phyloP scores from a whole-genome alignment of 2,113 vertebrate genomes.

The Antidorcas marsupialis region DNA sequence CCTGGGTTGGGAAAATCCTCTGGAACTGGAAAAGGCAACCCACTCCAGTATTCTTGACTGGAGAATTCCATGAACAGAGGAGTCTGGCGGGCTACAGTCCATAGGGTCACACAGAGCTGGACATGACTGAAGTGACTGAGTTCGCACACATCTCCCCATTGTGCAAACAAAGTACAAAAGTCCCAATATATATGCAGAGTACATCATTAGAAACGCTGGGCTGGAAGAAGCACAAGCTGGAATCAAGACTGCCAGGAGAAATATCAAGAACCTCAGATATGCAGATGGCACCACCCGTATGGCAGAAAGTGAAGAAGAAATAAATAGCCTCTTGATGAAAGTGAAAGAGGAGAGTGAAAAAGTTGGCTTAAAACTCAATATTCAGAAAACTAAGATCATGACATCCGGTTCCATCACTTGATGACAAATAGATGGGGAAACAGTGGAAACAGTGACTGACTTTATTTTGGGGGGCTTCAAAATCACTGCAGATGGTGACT shows the following conservation, averaged over 20 bases:
- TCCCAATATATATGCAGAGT: not conserved
- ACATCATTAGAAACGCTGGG: not conserved
- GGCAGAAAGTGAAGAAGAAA: not conserved
- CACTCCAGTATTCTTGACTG: not conserved
- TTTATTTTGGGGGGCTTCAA: rapidly evolving
- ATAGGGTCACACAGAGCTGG: not conserved
- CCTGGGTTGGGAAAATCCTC: not conserved
- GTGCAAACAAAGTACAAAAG: not conserved
- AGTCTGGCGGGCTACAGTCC: not conserved
- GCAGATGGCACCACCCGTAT: not conserved
- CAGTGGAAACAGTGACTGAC: not conserved
- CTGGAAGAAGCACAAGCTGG: not conserved
- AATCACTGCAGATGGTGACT: not conserved
- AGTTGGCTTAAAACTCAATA: not conserved
- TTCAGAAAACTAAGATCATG: not conserved
- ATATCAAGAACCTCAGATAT: not conserved
- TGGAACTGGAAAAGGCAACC: not conserved
- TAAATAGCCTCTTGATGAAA: not conserved
- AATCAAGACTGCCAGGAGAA: not conserved
- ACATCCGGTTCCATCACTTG: not conserved
- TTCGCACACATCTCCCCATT: not conserved
- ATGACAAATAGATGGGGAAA: not conserved
- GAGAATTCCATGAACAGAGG: not conserved
- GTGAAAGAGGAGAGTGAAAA: not conserved
- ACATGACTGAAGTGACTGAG: not conserved